phyloP scores from a whole-genome alignment of 2,113 vertebrate genomes.

The Eulemur rufifrons region DNA sequence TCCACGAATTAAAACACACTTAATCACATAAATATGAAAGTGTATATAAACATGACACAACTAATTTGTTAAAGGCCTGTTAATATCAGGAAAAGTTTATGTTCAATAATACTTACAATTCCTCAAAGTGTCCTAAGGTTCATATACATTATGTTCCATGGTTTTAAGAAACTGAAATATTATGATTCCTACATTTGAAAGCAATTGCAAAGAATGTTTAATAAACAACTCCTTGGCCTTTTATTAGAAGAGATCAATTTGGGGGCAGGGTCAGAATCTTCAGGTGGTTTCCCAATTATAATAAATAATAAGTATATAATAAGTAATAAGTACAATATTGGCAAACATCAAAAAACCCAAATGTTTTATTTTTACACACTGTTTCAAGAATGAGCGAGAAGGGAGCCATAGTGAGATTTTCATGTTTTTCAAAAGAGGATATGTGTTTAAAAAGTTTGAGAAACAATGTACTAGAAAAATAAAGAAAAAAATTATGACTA shows the following conservation, averaged over 20 bases:
- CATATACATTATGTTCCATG: not conserved
- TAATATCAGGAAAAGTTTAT: not conserved
- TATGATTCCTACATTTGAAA: constrained; percentile 24
- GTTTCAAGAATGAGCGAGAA: constrained; percentile 27
- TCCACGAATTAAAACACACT: not conserved
- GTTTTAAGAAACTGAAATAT: not conserved
- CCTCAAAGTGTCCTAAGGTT: not conserved
- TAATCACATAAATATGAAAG: not conserved
- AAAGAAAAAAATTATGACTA: not conserved
- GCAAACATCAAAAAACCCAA: not conserved
- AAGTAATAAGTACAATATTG: not conserved
- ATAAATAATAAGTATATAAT: not conserved
- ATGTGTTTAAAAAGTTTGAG: not conserved
- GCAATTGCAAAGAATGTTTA: constrained; percentile 21
- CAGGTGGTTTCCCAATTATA: not conserved
- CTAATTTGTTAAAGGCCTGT: not conserved
- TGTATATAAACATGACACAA: not conserved
- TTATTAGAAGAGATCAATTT: constrained; percentile 2
- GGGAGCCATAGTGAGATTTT: not conserved
- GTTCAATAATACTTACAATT: not conserved
- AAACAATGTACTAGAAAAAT: not conserved
- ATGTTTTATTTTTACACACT: not conserved
- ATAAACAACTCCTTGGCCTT: constrained; percentile 4
- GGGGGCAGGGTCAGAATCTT: not conserved
- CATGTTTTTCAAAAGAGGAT: not conserved